Conservation (phyloP, 2,113 vertebrate genomes). For the Cavia porcellus region DNA sequence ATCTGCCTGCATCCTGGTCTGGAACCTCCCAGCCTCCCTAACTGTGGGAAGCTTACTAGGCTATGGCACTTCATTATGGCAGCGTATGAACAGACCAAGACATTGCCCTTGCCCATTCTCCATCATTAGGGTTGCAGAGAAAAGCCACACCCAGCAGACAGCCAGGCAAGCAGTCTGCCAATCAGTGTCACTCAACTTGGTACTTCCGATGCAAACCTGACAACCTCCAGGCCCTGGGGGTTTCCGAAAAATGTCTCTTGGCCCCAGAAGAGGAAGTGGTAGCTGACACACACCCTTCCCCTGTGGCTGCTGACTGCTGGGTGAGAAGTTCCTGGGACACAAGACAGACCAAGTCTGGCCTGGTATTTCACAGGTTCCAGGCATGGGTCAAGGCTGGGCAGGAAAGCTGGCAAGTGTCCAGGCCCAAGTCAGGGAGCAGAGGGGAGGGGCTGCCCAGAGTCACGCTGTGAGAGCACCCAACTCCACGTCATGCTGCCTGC, state of each 20-base stretch:
- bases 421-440: background rate
- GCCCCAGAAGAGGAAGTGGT: slow-evolving; percentile 64
- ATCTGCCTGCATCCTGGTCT: background rate
- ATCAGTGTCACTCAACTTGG: background rate
- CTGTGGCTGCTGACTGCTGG: background rate
- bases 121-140: background rate
- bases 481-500: background rate
- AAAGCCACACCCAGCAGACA: background rate
- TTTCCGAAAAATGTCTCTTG: slow-evolving; percentile 59
- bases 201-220: background rate
- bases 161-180: accelerated
- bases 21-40: background rate
- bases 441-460: background rate
- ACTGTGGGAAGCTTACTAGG: background rate
- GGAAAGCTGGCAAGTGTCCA: background rate
- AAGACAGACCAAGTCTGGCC: background rate
- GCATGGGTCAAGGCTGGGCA: background rate
- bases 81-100: background rate
- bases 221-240: background rate
- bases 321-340: background rate
- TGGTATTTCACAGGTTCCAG: background rate
- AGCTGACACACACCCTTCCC: background rate
- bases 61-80: background rate
- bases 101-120: background rate
- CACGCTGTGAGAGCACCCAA: accelerated